phyloP scores from a whole-genome alignment of 2,888 invertebrate genomes.

The Lottia gigantea region DNA sequence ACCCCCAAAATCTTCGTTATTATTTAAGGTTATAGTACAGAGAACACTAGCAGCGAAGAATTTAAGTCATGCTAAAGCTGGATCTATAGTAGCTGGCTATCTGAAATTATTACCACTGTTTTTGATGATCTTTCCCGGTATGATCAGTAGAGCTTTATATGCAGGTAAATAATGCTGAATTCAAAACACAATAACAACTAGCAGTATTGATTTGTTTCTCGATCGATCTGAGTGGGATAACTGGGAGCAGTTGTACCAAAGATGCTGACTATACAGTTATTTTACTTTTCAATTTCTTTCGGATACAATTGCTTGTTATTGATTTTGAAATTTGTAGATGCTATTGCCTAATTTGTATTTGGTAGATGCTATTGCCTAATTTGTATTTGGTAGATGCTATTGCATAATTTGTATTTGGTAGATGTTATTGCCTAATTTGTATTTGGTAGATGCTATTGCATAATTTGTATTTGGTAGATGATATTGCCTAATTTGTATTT shows the following conservation, averaged over 20 bases:
- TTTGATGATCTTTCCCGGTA: constrained; percentile 71
- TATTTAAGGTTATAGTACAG: constrained; percentile 71
- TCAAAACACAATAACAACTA: too few species aligned
- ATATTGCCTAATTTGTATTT: constrained; percentile 35
- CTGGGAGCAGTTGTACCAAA: too few species aligned
- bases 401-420: too few species aligned
- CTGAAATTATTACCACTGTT: constrained; percentile 71
- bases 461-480: constrained; percentile 41
- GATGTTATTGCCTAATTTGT: constrained; percentile 43
- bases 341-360: too few species aligned
- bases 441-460: too few species aligned
- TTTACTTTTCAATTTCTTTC: too few species aligned
- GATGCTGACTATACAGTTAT: too few species aligned
- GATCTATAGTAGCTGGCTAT: constrained; percentile 70
- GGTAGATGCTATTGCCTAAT: not conserved
- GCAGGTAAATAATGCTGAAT: constrained; percentile 45
- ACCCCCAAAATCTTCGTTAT: not conserved
- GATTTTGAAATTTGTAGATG: too few species aligned
- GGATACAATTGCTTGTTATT: too few species aligned
- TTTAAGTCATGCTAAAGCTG: constrained; percentile 71
- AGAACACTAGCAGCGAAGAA: constrained; percentile 71
- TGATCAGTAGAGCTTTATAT: constrained; percentile 72
- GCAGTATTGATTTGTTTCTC: too few species aligned
- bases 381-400: too few species aligned
- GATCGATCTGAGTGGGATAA: too few species aligned